Evolutionary conservation across 2,113 vertebrate genomes (phyloP).

Genomic region (Mesocricetus auratus): DNA sequence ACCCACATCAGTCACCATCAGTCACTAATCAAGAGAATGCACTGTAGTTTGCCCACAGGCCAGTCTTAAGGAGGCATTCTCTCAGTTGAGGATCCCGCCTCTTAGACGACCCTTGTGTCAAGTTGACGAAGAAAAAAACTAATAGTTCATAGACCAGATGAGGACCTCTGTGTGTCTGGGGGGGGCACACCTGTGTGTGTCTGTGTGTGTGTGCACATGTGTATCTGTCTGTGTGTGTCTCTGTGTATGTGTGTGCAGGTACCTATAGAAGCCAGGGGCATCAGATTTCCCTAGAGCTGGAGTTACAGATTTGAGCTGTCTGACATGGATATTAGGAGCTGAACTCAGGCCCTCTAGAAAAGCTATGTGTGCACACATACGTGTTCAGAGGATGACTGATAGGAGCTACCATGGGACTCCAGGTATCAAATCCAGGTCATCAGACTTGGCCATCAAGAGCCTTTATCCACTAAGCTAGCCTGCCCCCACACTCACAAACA

Average conservation of each 20-base stretch:
- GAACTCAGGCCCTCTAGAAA: background rate
- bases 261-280: background rate
- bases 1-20: background rate
- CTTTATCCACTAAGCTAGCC: background rate
- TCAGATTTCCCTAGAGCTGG: background rate
- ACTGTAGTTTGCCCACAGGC: background rate
- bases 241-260: background rate
- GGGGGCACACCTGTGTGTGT: no score
- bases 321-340: background rate
- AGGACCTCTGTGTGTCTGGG: background rate
- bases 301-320: background rate
- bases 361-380: background rate
- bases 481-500: background rate
- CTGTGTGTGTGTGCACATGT: background rate
- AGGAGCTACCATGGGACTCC: background rate
- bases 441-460: background rate
- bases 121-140: background rate
- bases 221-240: background rate
- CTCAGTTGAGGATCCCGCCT: no score
- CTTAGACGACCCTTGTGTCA: background rate
- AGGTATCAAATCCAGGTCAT: background rate
- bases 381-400: background rate
- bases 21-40: background rate
- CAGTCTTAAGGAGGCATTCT: background rate
- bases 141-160: background rate